A percentile compares a stretch with the other conserved stretches of the same genome.
phyloP scores from a whole-genome alignment of 2,888 invertebrate species.

The Dryomyza anilis region DNA sequence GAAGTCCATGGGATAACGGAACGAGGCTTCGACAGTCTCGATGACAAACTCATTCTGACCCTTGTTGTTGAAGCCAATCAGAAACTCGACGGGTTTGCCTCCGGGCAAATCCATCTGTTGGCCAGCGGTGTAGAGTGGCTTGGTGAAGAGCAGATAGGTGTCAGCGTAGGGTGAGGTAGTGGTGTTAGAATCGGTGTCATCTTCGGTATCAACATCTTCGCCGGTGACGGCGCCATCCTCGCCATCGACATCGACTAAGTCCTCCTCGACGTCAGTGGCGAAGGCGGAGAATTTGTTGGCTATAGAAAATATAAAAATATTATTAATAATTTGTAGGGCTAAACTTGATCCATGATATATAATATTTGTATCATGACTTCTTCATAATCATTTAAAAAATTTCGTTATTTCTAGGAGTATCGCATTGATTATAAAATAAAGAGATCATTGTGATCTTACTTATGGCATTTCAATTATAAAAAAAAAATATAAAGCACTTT shows the following conservation, averaged over 20 bases:
- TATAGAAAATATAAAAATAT: no score
- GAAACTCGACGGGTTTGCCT: slow-evolving; percentile 89
- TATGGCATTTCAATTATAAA: no score
- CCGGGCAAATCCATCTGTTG: slow-evolving; percentile 74
- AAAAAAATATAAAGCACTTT: background rate
- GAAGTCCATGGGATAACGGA: slow-evolving; percentile 99
- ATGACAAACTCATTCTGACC: slow-evolving; percentile 89
- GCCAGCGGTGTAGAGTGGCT: slow-evolving; percentile 70
- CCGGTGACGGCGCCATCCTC: slow-evolving; percentile 69
- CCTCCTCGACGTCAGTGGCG: slow-evolving; percentile 64
- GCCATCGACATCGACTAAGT: slow-evolving; percentile 65
- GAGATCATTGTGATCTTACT: no score
- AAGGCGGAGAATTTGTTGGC: slow-evolving; percentile 64
- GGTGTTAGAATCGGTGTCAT: slow-evolving; percentile 65
- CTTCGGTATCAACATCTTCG: slow-evolving; percentile 66
- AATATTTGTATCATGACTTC: no score
- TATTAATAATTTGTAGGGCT: no score
- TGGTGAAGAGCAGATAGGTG: slow-evolving; percentile 87
- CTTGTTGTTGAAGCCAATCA: slow-evolving; percentile 96
- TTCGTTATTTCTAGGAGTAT: no score
- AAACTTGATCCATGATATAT: no score
- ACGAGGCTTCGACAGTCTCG: slow-evolving; percentile 94
- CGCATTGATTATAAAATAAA: no score
- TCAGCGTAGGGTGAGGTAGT: slow-evolving; percentile 89
- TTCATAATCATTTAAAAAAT: no score